These are phyloP conservation scores for Denticeps clupeoides DNA, from an alignment of 2,797 vertebrate species.

Conservation along the genomic window DNA sequence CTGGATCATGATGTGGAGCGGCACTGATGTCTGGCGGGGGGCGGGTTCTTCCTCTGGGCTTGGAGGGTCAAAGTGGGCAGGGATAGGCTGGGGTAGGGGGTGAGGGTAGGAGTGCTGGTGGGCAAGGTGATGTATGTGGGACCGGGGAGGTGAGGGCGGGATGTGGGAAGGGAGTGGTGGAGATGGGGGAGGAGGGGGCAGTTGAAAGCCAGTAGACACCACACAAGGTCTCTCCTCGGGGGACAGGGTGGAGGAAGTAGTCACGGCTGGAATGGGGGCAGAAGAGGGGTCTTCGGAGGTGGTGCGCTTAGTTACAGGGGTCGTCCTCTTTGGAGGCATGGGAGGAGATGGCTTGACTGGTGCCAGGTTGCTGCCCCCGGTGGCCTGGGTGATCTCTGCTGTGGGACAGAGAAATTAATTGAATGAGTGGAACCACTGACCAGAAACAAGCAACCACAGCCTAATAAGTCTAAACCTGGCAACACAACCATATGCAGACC, in stretches of 20 bases:
- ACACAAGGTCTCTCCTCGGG: constrained; percentile 51
- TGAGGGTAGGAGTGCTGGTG: constrained; percentile 66
- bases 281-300: constrained; percentile 49
- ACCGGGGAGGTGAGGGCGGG: constrained; percentile 63
- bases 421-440: neutral
- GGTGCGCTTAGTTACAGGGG: constrained; percentile 55
- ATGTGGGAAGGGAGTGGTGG: constrained; percentile 68
- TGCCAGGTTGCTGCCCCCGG: constrained; percentile 55
- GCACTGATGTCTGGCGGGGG: constrained; percentile 67
- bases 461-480: too few relatives aligned
- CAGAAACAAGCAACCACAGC: too few relatives aligned
- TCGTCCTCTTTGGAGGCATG: constrained; percentile 82
- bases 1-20: constrained; percentile 93
- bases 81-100: constrained; percentile 48
- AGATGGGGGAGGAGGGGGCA: constrained; percentile 55
- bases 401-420: constrained; percentile 31
- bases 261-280: constrained; percentile 17
- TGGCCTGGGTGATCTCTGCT: constrained; percentile 77
- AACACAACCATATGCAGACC: too few relatives aligned
- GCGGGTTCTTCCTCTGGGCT: constrained; percentile 51
- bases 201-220: constrained; percentile 55
- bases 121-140: constrained; percentile 57
- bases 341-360: constrained; percentile 83
- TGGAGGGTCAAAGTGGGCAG: constrained; percentile 57
- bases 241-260: constrained; percentile 32